These are phyloP conservation scores for Rynchops niger DNA, from an alignment of 2,113 vertebrate genomes.

Conservation along the genomic window DNA sequence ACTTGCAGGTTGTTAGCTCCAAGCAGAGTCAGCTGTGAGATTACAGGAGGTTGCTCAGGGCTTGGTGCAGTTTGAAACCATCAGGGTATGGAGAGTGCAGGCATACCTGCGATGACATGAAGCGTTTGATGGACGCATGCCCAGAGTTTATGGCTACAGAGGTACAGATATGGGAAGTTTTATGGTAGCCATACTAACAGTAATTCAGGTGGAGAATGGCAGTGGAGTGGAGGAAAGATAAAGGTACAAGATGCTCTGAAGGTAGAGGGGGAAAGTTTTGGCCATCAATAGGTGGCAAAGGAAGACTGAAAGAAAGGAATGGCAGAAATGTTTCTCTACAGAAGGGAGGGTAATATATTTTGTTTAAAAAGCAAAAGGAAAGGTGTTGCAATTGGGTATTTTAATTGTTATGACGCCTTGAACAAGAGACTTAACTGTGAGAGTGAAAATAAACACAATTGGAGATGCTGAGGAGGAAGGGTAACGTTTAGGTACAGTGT, in stretches of 20 bases:
- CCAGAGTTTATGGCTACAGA: background rate
- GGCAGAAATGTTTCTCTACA: background rate
- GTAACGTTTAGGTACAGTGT: background rate
- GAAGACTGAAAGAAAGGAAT: background rate
- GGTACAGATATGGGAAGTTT: background rate
- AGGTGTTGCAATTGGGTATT: background rate
- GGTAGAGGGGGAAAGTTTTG: background rate
- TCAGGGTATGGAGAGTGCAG: background rate
- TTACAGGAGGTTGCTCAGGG: background rate
- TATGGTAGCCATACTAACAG: background rate
- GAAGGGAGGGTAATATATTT: background rate
- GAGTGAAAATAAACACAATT: background rate
- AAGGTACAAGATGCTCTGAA: background rate
- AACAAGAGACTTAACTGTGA: background rate
- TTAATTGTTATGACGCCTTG: background rate
- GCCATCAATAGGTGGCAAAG: background rate
- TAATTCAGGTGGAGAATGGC: background rate
- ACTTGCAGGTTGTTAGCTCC: background rate
- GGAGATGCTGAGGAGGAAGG: background rate
- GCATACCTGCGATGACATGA: fast-evolving
- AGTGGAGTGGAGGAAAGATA: background rate
- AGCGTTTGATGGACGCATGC: background rate
- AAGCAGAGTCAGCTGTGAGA: background rate
- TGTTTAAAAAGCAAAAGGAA: background rate
- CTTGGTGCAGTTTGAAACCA: background rate